Evolutionary conservation across 2,797 vertebrate genomes (phyloP).

Genomic region (Pygocentrus nattereri): DNA sequence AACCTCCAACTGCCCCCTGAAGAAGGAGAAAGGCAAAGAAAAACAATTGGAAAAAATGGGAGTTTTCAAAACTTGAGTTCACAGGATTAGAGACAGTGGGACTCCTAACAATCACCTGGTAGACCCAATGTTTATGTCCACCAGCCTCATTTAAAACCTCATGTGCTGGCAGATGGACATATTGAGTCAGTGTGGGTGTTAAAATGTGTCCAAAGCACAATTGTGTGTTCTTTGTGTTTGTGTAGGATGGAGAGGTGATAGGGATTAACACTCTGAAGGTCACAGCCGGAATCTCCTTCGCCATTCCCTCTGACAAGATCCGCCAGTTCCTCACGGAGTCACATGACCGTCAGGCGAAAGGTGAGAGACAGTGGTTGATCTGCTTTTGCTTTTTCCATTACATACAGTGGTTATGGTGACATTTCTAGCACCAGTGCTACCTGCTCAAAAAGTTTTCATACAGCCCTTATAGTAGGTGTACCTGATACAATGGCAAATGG

Average conservation of each 20-base stretch:
- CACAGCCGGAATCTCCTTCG: conserved; percentile 97
- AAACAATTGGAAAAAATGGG: background rate
- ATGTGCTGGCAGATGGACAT: conserved; percentile 5
- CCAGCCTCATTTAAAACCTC: background rate
- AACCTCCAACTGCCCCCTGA: no score
- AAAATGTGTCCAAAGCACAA: background rate
- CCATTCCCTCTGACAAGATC: conserved; percentile 98
- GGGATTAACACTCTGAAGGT: conserved; percentile 98
- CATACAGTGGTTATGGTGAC: no score
- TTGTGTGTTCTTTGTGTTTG: background rate
- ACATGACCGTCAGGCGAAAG: conserved; percentile 91
- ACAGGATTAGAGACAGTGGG: no score
- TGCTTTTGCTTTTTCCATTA: background rate
- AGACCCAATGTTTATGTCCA: no score
- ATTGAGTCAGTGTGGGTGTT: conserved; percentile 13
- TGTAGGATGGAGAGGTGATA: conserved; percentile 96
- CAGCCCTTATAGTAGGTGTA: no score
- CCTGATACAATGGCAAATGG: no score
- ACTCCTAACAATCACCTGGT: no score
- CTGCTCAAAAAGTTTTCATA: no score
- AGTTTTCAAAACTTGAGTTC: no score
- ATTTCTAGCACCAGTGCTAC: no score
- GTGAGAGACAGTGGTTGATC: conserved; percentile 66
- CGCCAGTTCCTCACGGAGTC: conserved; percentile 96
- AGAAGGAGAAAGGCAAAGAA: background rate